These are phyloP conservation scores for Caenorhabditis sp. DNA, from an alignment of 2,888 invertebrate species.

Conservation along the genomic window DNA sequence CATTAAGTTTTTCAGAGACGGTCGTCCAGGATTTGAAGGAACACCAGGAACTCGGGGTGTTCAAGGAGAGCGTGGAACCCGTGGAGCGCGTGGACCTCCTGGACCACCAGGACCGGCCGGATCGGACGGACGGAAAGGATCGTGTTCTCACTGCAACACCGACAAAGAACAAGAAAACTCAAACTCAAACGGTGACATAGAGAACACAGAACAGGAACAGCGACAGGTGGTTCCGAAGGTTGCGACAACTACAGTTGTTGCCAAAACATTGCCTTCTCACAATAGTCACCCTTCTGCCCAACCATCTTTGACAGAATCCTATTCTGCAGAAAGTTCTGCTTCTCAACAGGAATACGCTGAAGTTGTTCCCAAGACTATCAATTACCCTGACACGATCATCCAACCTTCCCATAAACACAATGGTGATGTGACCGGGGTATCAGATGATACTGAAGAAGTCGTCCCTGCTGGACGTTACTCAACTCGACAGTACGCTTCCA, in stretches of 20 bases:
- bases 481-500: conserved; percentile 52
- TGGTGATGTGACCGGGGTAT: conserved; percentile 47
- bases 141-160: conserved; percentile 52
- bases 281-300: background rate
- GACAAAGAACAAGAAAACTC: background rate
- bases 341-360: background rate
- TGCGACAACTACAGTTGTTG: background rate
- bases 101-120: conserved; percentile 73
- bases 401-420: conserved; percentile 54
- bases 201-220: too few relatives aligned
- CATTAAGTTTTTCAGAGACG: too few relatives aligned
- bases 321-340: background rate
- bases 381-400: conserved; percentile 57
- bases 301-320: background rate
- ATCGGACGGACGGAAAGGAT: conserved; percentile 61
- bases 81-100: conserved; percentile 71
- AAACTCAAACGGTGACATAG: background rate
- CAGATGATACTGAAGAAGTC: conserved; percentile 36
- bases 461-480: conserved; percentile 44
- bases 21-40: conserved; percentile 71
- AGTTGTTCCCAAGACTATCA: conserved; percentile 59
- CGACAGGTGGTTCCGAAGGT: background rate
- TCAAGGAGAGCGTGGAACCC: conserved; percentile 71
- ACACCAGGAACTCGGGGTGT: conserved; percentile 65
- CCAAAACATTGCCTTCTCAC: background rate